Conservation (phyloP, 1,140 invertebrate species). For the Drosophila jambulina region DNA sequence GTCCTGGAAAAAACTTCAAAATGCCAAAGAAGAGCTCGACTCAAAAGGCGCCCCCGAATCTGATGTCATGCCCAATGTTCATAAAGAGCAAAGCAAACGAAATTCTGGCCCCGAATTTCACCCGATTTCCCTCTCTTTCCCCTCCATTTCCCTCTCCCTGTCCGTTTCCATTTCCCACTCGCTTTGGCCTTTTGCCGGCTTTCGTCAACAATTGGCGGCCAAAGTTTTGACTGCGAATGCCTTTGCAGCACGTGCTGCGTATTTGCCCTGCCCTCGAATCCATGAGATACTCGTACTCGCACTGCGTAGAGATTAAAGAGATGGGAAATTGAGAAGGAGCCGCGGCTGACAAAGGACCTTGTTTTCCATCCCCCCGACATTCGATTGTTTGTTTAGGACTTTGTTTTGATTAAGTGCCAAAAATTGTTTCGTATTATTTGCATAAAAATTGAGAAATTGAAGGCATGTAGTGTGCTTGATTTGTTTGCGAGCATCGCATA, state of each 20-base stretch:
- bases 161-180: slow-evolving; percentile 4
- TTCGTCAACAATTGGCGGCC: slow-evolving; percentile 42
- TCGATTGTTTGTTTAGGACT: slow-evolving; percentile 69
- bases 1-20: slow-evolving; percentile 48
- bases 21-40: slow-evolving; percentile 28
- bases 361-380: not conserved
- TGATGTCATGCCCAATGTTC: slow-evolving; percentile 69
- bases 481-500: slow-evolving; percentile 43
- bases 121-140: slow-evolving; percentile 1
- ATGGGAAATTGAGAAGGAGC: slow-evolving; percentile 20
- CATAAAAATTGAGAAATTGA: slow-evolving; percentile 74
- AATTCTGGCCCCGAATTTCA: slow-evolving; percentile 38
- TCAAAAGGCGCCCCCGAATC: slow-evolving; percentile 41
- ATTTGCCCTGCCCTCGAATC: slow-evolving; percentile 29
- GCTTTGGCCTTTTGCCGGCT: slow-evolving; percentile 23
- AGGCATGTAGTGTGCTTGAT: slow-evolving; percentile 55
- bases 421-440: slow-evolving; percentile 74
- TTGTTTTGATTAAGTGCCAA: slow-evolving; percentile 75
- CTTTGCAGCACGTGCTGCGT: slow-evolving; percentile 44
- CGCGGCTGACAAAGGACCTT: slow-evolving; percentile 20
- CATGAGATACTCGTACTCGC: slow-evolving; percentile 23
- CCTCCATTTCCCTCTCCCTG: not conserved
- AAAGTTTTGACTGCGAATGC: slow-evolving; percentile 40
- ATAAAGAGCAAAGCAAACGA: slow-evolving; percentile 66
- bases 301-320: slow-evolving; percentile 19